Percentiles rank a stretch among this genome's conserved stretches.
Conservation (phyloP, 2,113 vertebrate species). For the Nibea coibor region DNA sequence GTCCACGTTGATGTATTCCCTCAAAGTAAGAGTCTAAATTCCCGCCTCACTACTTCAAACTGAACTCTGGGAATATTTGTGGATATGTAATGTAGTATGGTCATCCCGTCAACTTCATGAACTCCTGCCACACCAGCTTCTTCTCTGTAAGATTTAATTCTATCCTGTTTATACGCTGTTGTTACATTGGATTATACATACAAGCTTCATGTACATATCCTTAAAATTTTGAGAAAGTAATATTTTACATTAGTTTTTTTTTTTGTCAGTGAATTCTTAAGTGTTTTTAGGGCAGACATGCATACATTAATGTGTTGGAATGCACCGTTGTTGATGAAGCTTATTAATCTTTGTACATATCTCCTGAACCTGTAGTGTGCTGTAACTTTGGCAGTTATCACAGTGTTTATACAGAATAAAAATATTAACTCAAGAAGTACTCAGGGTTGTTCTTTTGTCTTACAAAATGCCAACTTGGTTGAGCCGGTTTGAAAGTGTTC, state of each 20-base stretch:
- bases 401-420: conserved; percentile 67
- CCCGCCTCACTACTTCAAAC: neutral
- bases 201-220: conserved; percentile 53
- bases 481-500: neutral
- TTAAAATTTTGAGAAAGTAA: conserved; percentile 37
- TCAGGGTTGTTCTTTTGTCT: neutral
- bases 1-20: conserved; percentile 19
- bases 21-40: conserved; percentile 6
- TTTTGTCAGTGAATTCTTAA: conserved; percentile 23
- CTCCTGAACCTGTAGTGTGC: conserved; percentile 19
- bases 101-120: conserved; percentile 5
- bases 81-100: neutral
- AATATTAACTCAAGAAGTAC: conserved; percentile 5
- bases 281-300: conserved; percentile 32
- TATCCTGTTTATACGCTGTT: conserved; percentile 14
- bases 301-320: neutral
- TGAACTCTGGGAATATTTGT: neutral
- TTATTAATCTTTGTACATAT: conserved; percentile 58
- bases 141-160: neutral
- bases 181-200: conserved; percentile 45
- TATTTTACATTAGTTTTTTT: conserved; percentile 31
- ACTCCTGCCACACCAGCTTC: neutral
- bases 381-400: neutral
- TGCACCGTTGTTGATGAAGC: conserved; percentile 36
- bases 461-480: neutral